Evolutionary conservation across 1,140 invertebrate genomes (phyloP), one percentile per base, ranked within the genome.

Genomic region (Cyphomyrmex costatus): DNA sequence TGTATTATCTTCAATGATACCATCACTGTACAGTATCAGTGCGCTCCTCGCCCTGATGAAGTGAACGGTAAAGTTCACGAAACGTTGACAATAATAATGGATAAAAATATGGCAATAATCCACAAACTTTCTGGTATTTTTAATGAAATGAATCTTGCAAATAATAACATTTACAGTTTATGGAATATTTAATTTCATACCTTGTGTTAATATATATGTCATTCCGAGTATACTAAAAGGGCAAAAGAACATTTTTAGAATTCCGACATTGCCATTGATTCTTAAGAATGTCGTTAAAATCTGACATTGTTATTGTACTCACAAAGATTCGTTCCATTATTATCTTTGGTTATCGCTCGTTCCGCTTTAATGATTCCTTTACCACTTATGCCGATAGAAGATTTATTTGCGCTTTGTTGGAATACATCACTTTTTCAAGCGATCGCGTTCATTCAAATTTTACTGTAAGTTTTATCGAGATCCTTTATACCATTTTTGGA

Each of bases 301-400:
- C 49, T 56, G 16, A 16, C 24, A 80, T 56, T 70, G 33, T 70
- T 58, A 70, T 68, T 79, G 77, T 33, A 14, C 30, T 56, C 65
- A 24, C 60, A 58, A 27, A 30, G 8, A 30, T 21, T 80, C 21
- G 51, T 71, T 82, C 53, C 24, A 24, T 27, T 21, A 71, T 71
- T 70, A 73, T 82, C 51, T 46, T 60, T 14, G 49, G 12, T 49
- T 27, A 61, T 83, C 36, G 24, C 5, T 36, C 36, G 36, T 74
- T 61, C 36, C 36, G 5, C 21, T 83, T 83, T 73, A 83, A 83
- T 27, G 66, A 58, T 83, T 12, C 36, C 12, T 6, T 71, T 33
- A 2, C 33, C 24, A 36, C 19, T 60, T 60, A 73, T n/a, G 19
- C 3, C 12, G 8, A 49, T 61, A 33, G 7, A 73, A 24, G 5